Conservation (phyloP, 1,140 invertebrate genomes). For the Heliconius eleuchia region DNA sequence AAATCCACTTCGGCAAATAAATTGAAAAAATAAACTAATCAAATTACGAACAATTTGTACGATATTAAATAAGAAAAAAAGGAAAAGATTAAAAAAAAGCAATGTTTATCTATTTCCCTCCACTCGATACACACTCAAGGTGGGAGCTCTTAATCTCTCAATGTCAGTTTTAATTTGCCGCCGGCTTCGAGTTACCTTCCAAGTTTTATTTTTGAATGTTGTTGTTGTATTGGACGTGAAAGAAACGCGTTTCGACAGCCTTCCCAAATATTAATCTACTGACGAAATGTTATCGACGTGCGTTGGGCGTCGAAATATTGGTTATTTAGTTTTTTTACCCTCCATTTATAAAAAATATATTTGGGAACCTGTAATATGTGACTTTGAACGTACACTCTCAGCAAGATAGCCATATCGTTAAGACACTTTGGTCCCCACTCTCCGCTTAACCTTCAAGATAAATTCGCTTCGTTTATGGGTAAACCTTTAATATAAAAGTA, state of each 20-base stretch:
- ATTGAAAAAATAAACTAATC: slow-evolving; percentile 23
- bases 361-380: no score
- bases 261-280: slow-evolving; percentile 51
- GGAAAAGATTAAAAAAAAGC: slow-evolving; percentile 37
- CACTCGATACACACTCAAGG: slow-evolving; percentile 63
- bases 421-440: no score
- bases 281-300: slow-evolving; percentile 37
- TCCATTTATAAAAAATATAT: background rate
- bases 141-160: slow-evolving; percentile 74
- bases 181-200: slow-evolving; percentile 73
- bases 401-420: no score
- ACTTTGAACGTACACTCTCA: no score
- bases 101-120: slow-evolving; percentile 53
- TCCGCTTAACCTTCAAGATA: no score
- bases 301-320: background rate
- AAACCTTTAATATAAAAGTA: background rate
- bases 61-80: slow-evolving; percentile 42
- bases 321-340: background rate
- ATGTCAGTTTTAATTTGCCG: slow-evolving; percentile 77
- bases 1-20: slow-evolving; percentile 10
- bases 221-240: slow-evolving; percentile 54
- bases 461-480: no score
- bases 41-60: slow-evolving; percentile 45
- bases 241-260: slow-evolving; percentile 69
- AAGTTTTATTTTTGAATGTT: slow-evolving; percentile 72